Evolutionary conservation across 2,888 invertebrate species (phyloP).

Genomic region (Acheta domesticus): DNA sequence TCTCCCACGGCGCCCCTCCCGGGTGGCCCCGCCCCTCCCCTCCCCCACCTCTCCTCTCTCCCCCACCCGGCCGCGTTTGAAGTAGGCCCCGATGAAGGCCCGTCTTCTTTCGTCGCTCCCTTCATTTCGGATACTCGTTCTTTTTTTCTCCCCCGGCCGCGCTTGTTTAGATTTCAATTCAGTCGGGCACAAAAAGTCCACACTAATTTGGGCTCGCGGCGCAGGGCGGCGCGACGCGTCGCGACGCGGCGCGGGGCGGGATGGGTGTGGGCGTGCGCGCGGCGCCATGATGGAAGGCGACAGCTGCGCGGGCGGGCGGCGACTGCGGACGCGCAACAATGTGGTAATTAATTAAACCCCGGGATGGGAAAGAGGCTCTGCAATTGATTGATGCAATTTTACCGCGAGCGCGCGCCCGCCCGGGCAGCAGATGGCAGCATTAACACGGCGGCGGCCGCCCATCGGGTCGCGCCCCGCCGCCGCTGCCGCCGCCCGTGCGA

Average conservation of each 20-base stretch:
- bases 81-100: not conserved
- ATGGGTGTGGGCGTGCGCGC: not conserved
- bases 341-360: not conserved
- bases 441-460: not conserved
- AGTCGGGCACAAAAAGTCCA: not conserved
- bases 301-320: slow-evolving; percentile 5
- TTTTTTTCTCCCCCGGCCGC: not conserved
- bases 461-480: not conserved
- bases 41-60: not conserved
- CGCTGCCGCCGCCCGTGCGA: not conserved
- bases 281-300: not conserved
- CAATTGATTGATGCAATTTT: slow-evolving; percentile 10
- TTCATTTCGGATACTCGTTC: not conserved
- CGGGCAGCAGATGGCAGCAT: not conserved
- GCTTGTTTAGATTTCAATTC: slow-evolving; percentile 10
- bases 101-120: slow-evolving; percentile 18
- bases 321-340: slow-evolving; percentile 3
- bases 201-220: not conserved
- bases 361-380: not conserved
- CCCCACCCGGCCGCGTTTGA: not conserved
- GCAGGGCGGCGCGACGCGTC: not conserved
- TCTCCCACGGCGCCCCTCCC: not conserved
- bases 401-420: not conserved
- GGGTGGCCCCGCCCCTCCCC: not conserved
- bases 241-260: not conserved